Percentiles rank a stretch among this genome's conserved stretches.
These are phyloP conservation scores for Dromiciops gliroides DNA, from an alignment of 2,113 vertebrate genomes.

Conservation along the genomic window DNA sequence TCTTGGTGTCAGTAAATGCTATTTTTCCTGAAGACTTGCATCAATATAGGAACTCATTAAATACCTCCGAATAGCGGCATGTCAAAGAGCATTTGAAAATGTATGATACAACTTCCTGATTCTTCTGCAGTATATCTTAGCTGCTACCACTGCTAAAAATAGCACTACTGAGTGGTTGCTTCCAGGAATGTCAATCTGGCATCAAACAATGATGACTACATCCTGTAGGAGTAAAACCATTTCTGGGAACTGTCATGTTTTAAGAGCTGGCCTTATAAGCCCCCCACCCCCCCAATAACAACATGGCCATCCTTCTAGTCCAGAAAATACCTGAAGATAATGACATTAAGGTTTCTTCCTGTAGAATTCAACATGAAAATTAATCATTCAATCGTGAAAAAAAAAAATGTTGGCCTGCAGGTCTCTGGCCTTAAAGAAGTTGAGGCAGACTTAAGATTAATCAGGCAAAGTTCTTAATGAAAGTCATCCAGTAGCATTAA, in stretches of 20 bases:
- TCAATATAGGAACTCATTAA: conserved; percentile 27
- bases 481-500: not conserved
- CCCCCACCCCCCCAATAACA: conserved; percentile 42
- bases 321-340: conserved; percentile 56
- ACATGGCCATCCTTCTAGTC: conserved; percentile 1
- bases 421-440: not conserved
- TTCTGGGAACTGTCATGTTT: conserved; percentile 72
- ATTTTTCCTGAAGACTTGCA: conserved; percentile 23
- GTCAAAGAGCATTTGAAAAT: conserved; percentile 56
- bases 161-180: conserved; percentile 72
- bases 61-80: conserved; percentile 37
- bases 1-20: not conserved
- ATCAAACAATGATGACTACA: conserved; percentile 36
- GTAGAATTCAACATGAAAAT: conserved; percentile 46
- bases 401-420: not conserved
- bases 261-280: conserved; percentile 52
- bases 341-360: not conserved
- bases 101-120: conserved; percentile 41
- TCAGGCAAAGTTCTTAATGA: not conserved
- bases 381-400: not conserved
- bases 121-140: conserved; percentile 59
- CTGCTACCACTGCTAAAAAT: conserved; percentile 73
- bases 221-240: conserved; percentile 16
- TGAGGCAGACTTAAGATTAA: not conserved
- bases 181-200: conserved; percentile 73